Percentiles rank a stretch among this genome's conserved stretches.
These are phyloP conservation scores for Thumatha senex DNA, from an alignment of 2,888 invertebrate genomes.

Conservation along the genomic window DNA sequence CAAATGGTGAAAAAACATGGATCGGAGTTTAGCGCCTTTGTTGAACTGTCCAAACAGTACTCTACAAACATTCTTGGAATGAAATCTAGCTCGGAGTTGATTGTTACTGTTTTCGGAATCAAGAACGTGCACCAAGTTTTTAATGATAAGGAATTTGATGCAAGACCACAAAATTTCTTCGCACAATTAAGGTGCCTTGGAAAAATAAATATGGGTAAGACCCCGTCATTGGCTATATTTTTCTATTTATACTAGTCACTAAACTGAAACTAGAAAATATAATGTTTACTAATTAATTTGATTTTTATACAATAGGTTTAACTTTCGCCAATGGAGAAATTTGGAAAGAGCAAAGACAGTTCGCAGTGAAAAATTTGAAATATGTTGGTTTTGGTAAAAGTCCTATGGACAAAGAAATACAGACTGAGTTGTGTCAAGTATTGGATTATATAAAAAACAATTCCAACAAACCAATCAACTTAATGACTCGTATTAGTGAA, in stretches of 20 bases:
- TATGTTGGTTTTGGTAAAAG: constrained; percentile 85
- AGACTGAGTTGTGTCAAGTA: constrained; percentile 80
- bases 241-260: too few relatives aligned
- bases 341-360: constrained; percentile 87
- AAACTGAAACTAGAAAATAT: too few relatives aligned
- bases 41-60: constrained; percentile 81
- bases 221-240: too few relatives aligned
- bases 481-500: constrained; percentile 82
- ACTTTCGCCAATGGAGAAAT: constrained; percentile 87
- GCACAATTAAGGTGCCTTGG: constrained; percentile 86
- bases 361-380: constrained; percentile 85
- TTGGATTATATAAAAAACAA: constrained; percentile 66
- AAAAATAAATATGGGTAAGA: constrained; percentile 83
- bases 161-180: constrained; percentile 88
- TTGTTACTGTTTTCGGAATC: constrained; percentile 85
- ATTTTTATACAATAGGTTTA: constrained; percentile 74
- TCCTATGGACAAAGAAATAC: constrained; percentile 84
- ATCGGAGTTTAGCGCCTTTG: constrained; percentile 84
- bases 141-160: constrained; percentile 85
- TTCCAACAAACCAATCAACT: constrained; percentile 61
- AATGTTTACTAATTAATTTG: too few relatives aligned
- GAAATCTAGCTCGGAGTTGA: constrained; percentile 84
- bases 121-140: constrained; percentile 85
- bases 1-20: constrained; percentile 53
- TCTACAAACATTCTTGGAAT: constrained; percentile 86